These are phyloP conservation scores for Isichthys henryi DNA, from an alignment of 2,113 vertebrate genomes.

Conservation along the genomic window DNA sequence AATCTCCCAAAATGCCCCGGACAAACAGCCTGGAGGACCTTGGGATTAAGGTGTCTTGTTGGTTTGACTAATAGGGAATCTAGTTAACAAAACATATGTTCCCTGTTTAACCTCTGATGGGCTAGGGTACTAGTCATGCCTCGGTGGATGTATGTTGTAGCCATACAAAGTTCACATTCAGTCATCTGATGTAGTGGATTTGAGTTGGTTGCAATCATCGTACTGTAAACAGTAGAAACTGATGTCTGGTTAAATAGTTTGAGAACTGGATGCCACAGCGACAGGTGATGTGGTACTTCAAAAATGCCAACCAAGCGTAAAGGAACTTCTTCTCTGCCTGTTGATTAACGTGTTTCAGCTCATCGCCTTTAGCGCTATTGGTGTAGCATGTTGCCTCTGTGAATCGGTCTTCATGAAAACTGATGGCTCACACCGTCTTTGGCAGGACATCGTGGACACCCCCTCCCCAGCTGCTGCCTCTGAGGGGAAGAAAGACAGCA, in stretches of 20 bases:
- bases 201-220: background rate
- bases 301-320: background rate
- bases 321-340: background rate
- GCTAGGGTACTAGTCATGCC: background rate
- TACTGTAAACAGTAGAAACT: background rate
- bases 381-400: background rate
- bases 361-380: background rate
- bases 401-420: background rate
- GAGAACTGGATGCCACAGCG: background rate
- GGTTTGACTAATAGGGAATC: constrained; percentile 20
- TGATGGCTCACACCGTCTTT: background rate
- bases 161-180: background rate
- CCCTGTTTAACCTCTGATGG: background rate
- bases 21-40: constrained; percentile 81
- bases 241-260: background rate
- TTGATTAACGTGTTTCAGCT: background rate
- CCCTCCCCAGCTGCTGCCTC: constrained; percentile 18
- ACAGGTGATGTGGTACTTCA: background rate
- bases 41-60: constrained; percentile 63
- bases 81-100: background rate
- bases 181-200: background rate
- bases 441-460: constrained; percentile 42
- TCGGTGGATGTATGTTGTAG: background rate
- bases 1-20: constrained; percentile 48
- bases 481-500: constrained; percentile 31